Evolutionary conservation across 2,797 vertebrate species (phyloP), one percentile per base, ranked within the genome.

Genomic region (Cyprinodon diabolis): DNA sequence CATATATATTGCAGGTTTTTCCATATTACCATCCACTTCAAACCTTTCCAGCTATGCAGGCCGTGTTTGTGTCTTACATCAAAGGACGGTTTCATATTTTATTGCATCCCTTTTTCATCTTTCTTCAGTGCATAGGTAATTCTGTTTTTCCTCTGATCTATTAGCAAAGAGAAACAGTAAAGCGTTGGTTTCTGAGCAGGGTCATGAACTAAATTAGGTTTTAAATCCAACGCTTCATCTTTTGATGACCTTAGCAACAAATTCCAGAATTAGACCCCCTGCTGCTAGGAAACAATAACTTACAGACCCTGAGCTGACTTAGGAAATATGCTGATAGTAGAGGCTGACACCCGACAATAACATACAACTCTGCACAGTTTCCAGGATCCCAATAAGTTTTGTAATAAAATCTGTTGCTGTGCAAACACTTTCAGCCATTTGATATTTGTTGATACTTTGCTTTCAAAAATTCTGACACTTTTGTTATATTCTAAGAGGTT

Each of bases 211-310:
- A 5, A 14, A 66, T 65, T 52, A 35, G 55, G 30, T 40, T 68
- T 81, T 12, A 57, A 17, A 71, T 56, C 63, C 51, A 17, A 43
- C 12, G 5, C 7, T 69, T 1, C 2, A 12, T 30, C 37, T 79
- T 77, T 71, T 0, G 4, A 73, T 2, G 15, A 66, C 48, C 14
- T 75, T 4, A 2, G 25, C n/a, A 19, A 65, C 7, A 69, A 69
- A 73, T 52, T 52, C 51, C 60, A 52, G 30, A 54, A 68, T 13
- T 37, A 76, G 71, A 77, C n/a, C 52, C 19, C 70, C 78, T 80
- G 40, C 56, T 62, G 9, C 5, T 35, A 23, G 84, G 81, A 88
- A 88, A 77, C 56, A 75, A 84, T 79, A 80, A 84, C 43, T 76
- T 72, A 60, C 10, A 56, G 21, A 71, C n/a, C 35, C 13, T 17